Evolutionary conservation across 2,797 vertebrate species (phyloP).

Genomic region (Octomys mimax): DNA sequence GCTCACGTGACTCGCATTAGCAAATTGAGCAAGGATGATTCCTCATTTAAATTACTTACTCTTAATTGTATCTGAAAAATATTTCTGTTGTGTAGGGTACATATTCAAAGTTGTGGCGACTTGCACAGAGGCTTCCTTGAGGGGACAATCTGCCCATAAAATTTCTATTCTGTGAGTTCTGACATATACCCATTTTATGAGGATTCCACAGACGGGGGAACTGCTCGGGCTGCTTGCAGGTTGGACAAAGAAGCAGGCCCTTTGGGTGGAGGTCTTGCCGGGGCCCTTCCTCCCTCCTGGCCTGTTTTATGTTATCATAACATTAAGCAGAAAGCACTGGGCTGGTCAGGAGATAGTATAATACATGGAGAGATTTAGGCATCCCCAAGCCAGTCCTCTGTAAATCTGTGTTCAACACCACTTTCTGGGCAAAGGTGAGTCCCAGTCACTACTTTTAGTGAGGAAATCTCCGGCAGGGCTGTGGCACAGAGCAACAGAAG

Average conservation of each 20-base stretch:
- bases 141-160: background rate
- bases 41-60: background rate
- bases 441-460: background rate
- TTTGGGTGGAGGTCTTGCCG: too few relatives aligned
- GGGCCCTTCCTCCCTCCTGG: background rate
- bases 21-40: background rate
- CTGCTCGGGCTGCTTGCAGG: background rate
- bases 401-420: background rate
- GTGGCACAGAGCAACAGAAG: background rate
- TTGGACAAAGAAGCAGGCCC: background rate
- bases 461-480: background rate
- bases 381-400: background rate
- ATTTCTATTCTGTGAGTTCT: background rate
- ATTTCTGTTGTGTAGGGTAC: background rate
- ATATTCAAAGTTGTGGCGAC: background rate
- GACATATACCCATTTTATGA: background rate
- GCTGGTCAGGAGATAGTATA: background rate
- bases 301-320: background rate
- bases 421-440: background rate
- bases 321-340: background rate
- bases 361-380: background rate
- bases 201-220: background rate
- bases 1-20: background rate
- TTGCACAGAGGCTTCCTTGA: background rate
- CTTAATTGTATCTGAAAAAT: background rate